A percentile compares a stretch with the other conserved stretches of the same genome.
Evolutionary conservation across 2,797 vertebrate genomes (phyloP).

Genomic region (Odontamblyopus rebecca): DNA sequence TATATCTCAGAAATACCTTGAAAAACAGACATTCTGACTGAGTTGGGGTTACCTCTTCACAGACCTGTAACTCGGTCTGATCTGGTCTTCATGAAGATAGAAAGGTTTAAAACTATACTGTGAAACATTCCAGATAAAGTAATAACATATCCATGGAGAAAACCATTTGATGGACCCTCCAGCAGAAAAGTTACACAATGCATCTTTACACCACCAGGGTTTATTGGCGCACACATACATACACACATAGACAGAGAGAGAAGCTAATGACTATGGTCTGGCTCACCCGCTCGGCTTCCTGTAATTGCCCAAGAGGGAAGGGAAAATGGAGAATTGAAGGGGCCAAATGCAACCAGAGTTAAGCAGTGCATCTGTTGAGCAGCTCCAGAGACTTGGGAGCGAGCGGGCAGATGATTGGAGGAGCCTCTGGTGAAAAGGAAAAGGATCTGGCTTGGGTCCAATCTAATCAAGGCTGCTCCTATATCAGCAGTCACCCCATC

Average conservation of each 20-base stretch:
- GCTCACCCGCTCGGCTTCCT: conserved; percentile 34
- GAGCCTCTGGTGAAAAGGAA: conserved; percentile 33
- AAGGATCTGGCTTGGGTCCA: conserved; percentile 30
- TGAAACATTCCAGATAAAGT: too few relatives aligned
- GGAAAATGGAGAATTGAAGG: conserved; percentile 39
- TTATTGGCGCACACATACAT: conserved; percentile 2
- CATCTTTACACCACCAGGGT: conserved; percentile 39
- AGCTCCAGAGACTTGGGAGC: conserved; percentile 29
- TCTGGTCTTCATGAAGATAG: too few relatives aligned
- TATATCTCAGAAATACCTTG: too few relatives aligned
- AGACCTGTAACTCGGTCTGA: too few relatives aligned
- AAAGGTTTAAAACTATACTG: too few relatives aligned
- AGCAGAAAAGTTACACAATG: too few relatives aligned
- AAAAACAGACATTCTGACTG: too few relatives aligned
- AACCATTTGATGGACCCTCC: too few relatives aligned
- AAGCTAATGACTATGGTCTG: conserved; percentile 44
- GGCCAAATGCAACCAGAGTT: conserved; percentile 52
- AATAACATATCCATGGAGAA: too few relatives aligned
- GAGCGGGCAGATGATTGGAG: conserved; percentile 21
- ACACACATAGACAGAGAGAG: conserved; percentile 15
- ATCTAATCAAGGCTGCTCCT: conserved; percentile 36
- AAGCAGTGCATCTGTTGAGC: conserved; percentile 46
- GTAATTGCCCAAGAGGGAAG: conserved; percentile 48
- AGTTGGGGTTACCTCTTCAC: too few relatives aligned
- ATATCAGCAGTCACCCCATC: conserved; percentile 19